Evolutionary conservation across 35 echinoderm and acorn worm genomes (phyloP).

Genomic region (Chiridota heheva): DNA sequence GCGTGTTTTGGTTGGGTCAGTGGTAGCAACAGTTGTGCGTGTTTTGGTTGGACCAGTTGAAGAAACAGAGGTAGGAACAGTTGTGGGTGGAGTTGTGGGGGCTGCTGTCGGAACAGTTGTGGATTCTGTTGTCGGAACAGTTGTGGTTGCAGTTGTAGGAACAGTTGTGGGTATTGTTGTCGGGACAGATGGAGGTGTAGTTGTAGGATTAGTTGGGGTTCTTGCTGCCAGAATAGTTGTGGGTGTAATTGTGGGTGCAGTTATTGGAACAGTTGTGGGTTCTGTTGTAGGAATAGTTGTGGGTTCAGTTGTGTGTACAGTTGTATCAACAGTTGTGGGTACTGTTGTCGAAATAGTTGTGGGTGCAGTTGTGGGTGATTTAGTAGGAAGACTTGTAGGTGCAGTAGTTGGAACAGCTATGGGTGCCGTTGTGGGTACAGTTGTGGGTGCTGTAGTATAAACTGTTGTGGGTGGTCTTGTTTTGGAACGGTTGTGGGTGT

Average conservation of each 20-base stretch:
- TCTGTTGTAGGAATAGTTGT: neutral
- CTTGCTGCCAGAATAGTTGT: neutral
- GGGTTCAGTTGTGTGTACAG: constrained; percentile 6
- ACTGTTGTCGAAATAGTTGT: neutral
- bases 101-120: neutral
- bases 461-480: neutral
- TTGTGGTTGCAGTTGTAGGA: constrained; percentile 13
- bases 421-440: constrained; percentile 1
- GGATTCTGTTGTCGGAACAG: neutral
- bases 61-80: constrained; percentile 10
- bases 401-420: neutral
- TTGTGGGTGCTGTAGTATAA: constrained; percentile 5
- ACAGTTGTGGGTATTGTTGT: neutral
- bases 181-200: neutral
- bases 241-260: neutral
- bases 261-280: neutral
- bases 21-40: constrained; percentile 1
- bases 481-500: neutral
- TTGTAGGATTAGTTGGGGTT: neutral
- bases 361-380: constrained; percentile 4
- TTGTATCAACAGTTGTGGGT: too few relatives aligned
- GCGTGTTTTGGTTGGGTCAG: neutral
- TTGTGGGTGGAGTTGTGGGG: neutral
- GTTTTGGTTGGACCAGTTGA: neutral
- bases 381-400: too few relatives aligned